Percentiles rank a stretch among this genome's conserved stretches.
These are phyloP conservation scores for Tinea semifulvella DNA, from an alignment of 2,888 invertebrate genomes.

Conservation along the genomic window DNA sequence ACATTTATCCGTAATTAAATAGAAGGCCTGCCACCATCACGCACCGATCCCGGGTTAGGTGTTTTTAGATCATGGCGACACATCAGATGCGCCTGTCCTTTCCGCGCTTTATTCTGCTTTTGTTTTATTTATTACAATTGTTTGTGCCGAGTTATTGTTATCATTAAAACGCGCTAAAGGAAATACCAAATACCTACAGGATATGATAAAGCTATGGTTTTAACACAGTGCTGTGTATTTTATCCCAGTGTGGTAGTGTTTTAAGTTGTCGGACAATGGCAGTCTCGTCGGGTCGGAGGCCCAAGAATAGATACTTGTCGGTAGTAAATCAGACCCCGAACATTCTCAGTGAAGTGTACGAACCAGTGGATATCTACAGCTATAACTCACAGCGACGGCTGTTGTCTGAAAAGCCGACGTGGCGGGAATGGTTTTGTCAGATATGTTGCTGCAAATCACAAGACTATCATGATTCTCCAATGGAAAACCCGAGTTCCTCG, in stretches of 20 bases:
- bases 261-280: slow-evolving; percentile 16
- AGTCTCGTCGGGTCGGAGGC: neutral
- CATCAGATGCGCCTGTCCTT: slow-evolving; percentile 4
- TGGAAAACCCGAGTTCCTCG: slow-evolving; percentile 37
- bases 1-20: neutral
- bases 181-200: slow-evolving; percentile 40
- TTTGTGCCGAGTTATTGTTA: slow-evolving; percentile 33
- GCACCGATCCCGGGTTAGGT: neutral
- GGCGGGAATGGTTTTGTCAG: slow-evolving; percentile 29
- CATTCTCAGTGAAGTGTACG: slow-evolving; percentile 22
- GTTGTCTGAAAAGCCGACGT: slow-evolving; percentile 22
- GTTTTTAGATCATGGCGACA: slow-evolving; percentile 2
- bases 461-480: slow-evolving; percentile 28
- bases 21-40: slow-evolving; percentile 9
- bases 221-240: slow-evolving; percentile 32
- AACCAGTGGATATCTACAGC: slow-evolving; percentile 41
- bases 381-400: slow-evolving; percentile 22
- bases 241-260: slow-evolving; percentile 33
- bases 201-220: slow-evolving; percentile 51
- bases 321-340: slow-evolving; percentile 29
- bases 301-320: slow-evolving; percentile 29
- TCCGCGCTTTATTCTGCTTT: neutral
- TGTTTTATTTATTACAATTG: slow-evolving; percentile 3
- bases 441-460: slow-evolving; percentile 30
- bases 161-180: slow-evolving; percentile 39